Evolutionary conservation across 2,113 vertebrate genomes (phyloP).

Genomic region (Parotia lawesii): DNA sequence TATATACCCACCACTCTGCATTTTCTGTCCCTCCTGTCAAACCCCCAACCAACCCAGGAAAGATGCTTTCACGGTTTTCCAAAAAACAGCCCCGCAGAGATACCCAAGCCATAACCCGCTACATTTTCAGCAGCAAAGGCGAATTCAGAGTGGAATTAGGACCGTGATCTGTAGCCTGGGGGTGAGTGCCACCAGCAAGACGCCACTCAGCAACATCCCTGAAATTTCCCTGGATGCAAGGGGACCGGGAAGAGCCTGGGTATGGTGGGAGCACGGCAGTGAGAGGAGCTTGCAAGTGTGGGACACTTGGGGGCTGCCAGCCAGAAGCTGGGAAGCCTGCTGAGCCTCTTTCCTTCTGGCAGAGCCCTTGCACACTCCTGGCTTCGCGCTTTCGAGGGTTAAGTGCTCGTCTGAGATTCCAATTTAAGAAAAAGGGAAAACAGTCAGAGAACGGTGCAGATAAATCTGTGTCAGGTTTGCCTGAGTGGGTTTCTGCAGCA

Average conservation of each 20-base stretch:
- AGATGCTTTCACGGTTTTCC: not conserved
- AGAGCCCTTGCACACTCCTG: not conserved
- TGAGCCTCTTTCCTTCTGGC: not conserved
- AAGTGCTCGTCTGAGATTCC: not conserved
- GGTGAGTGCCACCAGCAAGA: not conserved
- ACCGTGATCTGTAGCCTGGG: rapidly evolving
- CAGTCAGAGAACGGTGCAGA: not conserved
- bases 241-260: rapidly evolving
- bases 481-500: not conserved
- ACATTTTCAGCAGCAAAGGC: not conserved
- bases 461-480: not conserved
- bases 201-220: not conserved
- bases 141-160: not conserved
- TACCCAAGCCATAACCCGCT: rapidly evolving
- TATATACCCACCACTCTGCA: not conserved
- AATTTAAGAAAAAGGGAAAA: not conserved
- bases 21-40: not conserved
- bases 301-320: not conserved
- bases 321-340: not conserved
- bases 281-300: rapidly evolving
- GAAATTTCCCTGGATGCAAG: not conserved
- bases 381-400: not conserved
- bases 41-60: not conserved
- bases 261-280: rapidly evolving
- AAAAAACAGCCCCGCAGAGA: not conserved